Conservation (phyloP, 2,113 vertebrate species). For the Limnothrissa miodon region DNA sequence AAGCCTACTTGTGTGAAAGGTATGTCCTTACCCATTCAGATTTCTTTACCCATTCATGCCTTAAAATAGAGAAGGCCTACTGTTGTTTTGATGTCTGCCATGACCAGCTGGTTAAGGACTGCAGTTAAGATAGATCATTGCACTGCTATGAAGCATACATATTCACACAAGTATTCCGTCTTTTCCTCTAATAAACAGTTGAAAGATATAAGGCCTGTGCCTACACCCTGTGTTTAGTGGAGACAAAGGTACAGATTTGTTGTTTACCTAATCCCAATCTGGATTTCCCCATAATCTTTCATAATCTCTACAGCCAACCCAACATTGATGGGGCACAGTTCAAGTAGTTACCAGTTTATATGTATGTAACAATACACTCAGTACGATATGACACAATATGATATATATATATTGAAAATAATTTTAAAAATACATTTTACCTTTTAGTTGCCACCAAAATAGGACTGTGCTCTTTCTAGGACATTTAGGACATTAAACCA, state of each 20-base stretch:
- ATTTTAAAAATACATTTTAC: too few species aligned
- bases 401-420: too few species aligned
- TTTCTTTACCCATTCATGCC: not conserved
- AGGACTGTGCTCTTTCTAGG: too few species aligned
- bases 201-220: not conserved
- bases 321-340: not conserved
- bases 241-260: slow-evolving; percentile 24
- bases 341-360: not conserved
- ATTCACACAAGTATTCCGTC: not conserved
- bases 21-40: slow-evolving; percentile 46
- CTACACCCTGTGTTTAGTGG: not conserved
- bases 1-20: slow-evolving; percentile 97
- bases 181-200: not conserved
- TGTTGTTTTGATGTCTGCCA: slow-evolving; percentile 35
- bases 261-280: slow-evolving; percentile 43
- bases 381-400: too few species aligned
- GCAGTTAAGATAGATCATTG: not conserved
- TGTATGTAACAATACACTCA: too few species aligned
- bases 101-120: slow-evolving; percentile 34
- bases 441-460: too few species aligned
- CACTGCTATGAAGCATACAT: not conserved
- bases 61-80: not conserved
- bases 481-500: too few species aligned
- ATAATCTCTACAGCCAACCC: slow-evolving; percentile 34
- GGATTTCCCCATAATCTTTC: slow-evolving; percentile 39